Evolutionary conservation across 2,797 vertebrate species (phyloP), one percentile per base, ranked within the genome.

Genomic region (Sebastes trivittatus): DNA sequence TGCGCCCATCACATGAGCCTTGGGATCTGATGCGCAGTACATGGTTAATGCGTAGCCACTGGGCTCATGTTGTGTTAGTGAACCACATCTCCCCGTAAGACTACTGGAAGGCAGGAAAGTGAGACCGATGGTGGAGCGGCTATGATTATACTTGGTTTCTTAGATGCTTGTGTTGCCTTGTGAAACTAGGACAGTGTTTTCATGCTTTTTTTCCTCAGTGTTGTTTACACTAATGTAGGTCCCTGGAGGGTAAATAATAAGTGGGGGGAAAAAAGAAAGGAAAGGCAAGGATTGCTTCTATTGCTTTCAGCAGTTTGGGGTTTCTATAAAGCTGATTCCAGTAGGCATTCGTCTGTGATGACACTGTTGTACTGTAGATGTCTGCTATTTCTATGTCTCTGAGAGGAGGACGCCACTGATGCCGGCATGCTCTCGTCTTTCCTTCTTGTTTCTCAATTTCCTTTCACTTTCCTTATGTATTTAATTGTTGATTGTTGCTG

Each of bases 141-240:
- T 23, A 65, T 80, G 87, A 91, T 91, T 90, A 89, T 76, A 82
- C 88, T 91, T 80, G 78, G 56, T 89, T 93, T 92, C 91, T 93
- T 83, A 85, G 89, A 94, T 80, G 89, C 91, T 89, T 88, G 86
- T 90, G 90, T 91, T 90, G 86, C 82, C 88, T 89, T 80, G 81
- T 90, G 84, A 94, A 94, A 93, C 81, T 94, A 93, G 94, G 94
- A 87, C 95, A 94, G 88, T 87, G 89, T 94, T 90, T 93, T 89
- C 73, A 88, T 92, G 89, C 76, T 92, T 65, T 61, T 27, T 18
- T 59, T 18, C 94, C 95, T 95, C 95, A 94, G 94, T 95, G 96
- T 95, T 97, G 95, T 97, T 97, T 97, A 95, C 95, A 95, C 91
- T 92, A 95, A 96, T 96, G 95, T 94, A 94, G 91, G 95, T 97